These are phyloP conservation scores for Melanotus villosus DNA, from an alignment of 2,888 invertebrate genomes.

Conservation along the genomic window DNA sequence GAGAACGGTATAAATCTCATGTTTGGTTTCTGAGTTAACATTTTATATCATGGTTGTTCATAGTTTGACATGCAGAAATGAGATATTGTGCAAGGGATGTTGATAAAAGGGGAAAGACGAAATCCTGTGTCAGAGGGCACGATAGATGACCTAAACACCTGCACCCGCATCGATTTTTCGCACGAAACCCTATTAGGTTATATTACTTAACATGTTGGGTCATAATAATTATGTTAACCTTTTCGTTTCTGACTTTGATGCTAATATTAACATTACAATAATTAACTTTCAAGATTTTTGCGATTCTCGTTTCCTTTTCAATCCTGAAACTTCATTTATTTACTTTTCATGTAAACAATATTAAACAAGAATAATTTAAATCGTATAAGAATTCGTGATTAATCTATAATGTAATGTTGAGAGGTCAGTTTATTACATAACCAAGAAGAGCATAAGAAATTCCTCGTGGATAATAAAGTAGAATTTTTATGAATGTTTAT, in stretches of 20 bases:
- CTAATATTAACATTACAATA: too few species aligned
- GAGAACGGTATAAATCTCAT: conserved; percentile 18
- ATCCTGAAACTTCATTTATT: too few species aligned
- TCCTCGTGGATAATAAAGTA: not conserved
- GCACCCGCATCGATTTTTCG: conserved; percentile 63
- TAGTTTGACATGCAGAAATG: conserved; percentile 50
- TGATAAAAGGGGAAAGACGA: conserved; percentile 57
- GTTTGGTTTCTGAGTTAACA: conserved; percentile 25
- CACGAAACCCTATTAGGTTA: conserved; percentile 55
- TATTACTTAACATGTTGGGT: conserved; percentile 36
- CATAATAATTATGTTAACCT: conserved; percentile 6
- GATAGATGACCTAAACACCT: conserved; percentile 66
- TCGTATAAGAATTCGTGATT: too few species aligned
- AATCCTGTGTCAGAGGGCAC: conserved; percentile 64
- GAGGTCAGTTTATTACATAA: not conserved
- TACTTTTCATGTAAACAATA: too few species aligned
- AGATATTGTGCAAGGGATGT: conserved; percentile 57
- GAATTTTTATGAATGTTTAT: conserved; percentile 6
- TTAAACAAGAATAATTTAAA: too few species aligned
- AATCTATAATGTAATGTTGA: too few species aligned
- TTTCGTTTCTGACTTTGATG: not conserved
- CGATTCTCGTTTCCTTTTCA: too few species aligned
- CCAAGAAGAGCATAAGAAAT: not conserved
- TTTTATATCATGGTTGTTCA: conserved; percentile 42
- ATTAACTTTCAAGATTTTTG: too few species aligned